Conservation (phyloP, 92 coral and sea anemone genomes). For the Bergia sp. region DNA sequence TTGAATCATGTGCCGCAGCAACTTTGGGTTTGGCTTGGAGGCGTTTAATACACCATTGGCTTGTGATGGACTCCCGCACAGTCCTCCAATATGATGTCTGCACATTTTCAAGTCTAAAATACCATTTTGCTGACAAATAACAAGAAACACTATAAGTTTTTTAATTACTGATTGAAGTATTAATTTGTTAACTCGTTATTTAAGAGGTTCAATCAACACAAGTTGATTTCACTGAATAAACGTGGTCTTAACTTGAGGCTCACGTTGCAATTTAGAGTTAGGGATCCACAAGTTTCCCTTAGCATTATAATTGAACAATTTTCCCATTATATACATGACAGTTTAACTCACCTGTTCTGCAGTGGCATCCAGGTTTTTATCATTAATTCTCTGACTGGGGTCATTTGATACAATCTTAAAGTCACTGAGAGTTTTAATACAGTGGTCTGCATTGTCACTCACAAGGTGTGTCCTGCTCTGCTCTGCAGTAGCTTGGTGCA, state of each 20-base stretch:
- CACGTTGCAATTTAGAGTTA: too few species aligned
- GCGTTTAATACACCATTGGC: background rate
- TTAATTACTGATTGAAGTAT: background rate
- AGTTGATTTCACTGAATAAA: too few species aligned
- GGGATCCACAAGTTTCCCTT: too few species aligned
- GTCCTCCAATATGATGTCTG: constrained; percentile 5
- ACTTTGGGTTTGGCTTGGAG: background rate
- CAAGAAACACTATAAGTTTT: background rate
- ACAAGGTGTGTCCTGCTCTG: background rate
- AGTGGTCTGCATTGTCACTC: constrained; percentile 10
- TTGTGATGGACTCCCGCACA: constrained; percentile 12
- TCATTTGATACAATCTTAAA: constrained; percentile 28
- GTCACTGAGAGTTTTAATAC: constrained; percentile 12
- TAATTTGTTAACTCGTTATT: too few species aligned
- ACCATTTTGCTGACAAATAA: constrained; percentile 15
- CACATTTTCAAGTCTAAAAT: background rate
- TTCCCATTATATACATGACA: background rate
- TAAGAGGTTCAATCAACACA: too few species aligned
- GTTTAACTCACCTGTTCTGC: constrained; percentile 5
- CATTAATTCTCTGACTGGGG: background rate
- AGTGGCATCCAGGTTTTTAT: background rate
- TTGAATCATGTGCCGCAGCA: constrained; percentile 25
- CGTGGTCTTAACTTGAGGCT: too few species aligned
- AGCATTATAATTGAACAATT: too few species aligned
- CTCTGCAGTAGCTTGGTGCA: background rate